These are phyloP conservation scores for Tetragonisca angustula DNA, from an alignment of 2,888 invertebrate genomes.

Conservation along the genomic window DNA sequence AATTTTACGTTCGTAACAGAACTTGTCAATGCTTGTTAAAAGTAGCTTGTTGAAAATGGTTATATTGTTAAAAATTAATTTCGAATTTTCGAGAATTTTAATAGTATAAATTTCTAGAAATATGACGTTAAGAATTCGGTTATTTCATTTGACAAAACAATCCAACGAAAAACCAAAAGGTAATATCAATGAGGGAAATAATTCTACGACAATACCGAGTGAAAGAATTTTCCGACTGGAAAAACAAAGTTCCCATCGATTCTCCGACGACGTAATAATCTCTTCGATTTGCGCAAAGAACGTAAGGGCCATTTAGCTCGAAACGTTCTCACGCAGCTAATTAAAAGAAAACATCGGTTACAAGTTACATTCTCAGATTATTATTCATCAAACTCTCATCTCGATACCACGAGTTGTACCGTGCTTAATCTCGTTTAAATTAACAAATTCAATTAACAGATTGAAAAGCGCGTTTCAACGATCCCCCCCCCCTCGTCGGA, in stretches of 20 bases:
- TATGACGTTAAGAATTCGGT: too few species aligned
- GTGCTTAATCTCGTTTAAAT: constrained; percentile 27
- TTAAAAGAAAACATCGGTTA: constrained; percentile 38
- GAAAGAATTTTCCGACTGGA: neutral
- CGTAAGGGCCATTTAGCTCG: neutral
- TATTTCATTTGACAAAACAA: neutral
- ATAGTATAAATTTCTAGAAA: too few species aligned
- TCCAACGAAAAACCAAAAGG: neutral
- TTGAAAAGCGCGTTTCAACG: constrained; percentile 14
- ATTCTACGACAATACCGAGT: neutral
- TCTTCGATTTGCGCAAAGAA: neutral
- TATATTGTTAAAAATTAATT: too few species aligned
- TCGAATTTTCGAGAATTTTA: too few species aligned
- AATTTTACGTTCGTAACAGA: too few species aligned
- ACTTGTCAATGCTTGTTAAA: too few species aligned
- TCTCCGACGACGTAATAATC: neutral
- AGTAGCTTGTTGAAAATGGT: neutral
- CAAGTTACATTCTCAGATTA: neutral
- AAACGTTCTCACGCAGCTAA: constrained; percentile 2
- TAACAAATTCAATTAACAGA: constrained; percentile 47
- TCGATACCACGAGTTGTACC: neutral
- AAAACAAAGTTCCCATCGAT: neutral
- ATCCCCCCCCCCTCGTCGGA: too few species aligned
- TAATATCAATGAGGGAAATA: too few species aligned
- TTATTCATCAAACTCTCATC: constrained; percentile 13